phyloP scores from a whole-genome alignment of 2,113 vertebrate genomes.

The Eurypyga helias region DNA sequence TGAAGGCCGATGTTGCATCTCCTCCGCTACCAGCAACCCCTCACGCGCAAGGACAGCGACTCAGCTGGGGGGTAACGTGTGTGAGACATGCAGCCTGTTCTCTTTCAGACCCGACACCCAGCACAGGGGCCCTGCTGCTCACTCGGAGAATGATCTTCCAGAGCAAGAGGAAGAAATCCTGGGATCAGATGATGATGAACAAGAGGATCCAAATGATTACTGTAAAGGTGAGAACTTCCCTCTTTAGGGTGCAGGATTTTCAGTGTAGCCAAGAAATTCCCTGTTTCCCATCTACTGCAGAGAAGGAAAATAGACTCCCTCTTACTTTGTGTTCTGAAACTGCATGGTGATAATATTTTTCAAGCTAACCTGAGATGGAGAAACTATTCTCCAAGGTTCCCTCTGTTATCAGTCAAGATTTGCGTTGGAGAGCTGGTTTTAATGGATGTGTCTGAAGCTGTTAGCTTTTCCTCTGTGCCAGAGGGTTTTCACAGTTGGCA shows the following conservation, averaged over 20 bases:
- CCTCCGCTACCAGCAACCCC: background rate
- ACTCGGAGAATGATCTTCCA: slow-evolving; percentile 85
- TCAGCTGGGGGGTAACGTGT: accelerated
- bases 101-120: slow-evolving; percentile 88
- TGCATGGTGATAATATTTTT: background rate
- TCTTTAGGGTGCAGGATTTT: background rate
- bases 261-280: background rate
- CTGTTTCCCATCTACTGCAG: background rate
- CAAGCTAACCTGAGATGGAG: background rate
- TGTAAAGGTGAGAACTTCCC: slow-evolving; percentile 84
- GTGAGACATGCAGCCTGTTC: background rate
- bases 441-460: background rate
- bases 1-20: background rate
- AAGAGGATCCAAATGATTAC: slow-evolving; percentile 97
- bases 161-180: slow-evolving; percentile 96
- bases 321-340: background rate
- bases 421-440: background rate
- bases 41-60: background rate
- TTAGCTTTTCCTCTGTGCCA: background rate
- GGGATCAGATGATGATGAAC: slow-evolving; percentile 96
- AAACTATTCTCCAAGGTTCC: background rate
- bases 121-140: slow-evolving; percentile 83
- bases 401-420: background rate
- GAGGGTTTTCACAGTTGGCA: background rate
- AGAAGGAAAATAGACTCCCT: background rate